Base-by-base conservation (phyloP, 2,888 invertebrate genomes). In the Diploptera punctata region DNA sequence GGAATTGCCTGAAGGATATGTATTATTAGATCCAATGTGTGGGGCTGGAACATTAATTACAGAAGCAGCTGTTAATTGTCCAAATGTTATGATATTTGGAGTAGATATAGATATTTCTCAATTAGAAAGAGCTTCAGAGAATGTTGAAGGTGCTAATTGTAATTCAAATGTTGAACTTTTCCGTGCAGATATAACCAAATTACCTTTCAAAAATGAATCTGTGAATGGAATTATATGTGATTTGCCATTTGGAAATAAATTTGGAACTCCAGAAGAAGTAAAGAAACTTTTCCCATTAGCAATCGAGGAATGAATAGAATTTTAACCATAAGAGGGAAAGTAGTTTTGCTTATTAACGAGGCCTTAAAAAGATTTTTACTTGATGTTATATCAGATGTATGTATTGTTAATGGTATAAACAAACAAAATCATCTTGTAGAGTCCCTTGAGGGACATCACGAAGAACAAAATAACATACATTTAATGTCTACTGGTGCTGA, bases 1-100 rank as follows among this genome's bases (percentile, higher is more conserved):
- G 16, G 52, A 18, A 5, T 18, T 68, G 9, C 7, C 16, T 52
- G 33, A 21, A 7, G 29, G 21, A n/a, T 26, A 29, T 10, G 21
- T 68, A 7, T 16, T 68, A n/a, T 52, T 68, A 31, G 68, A 68
- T 21, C 68, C 68, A 18, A 68, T 68, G 68, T 68, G 68, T 19
- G 68, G 68, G 26, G 68, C 68, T 49, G 68, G 49, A 13, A 68
- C 68, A 18, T 52, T 68, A 18, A 26, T 68, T 13, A 52, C 52
- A n/a, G 68, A 68, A n/a, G 68, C 49, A 18, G 68, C 68, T 7
- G 33, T 52, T 13, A 52, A 29, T 68, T 68, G 29, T 47, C 68
- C 44, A 31, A 29, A 21, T 29, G 19, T 52, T 13, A 68, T 31
- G 19, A 19, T 68, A 29, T 29, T 68, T 68, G 68, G 68, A 4